Evolutionary conservation across 2,113 vertebrate species (phyloP), one percentile per base, ranked within the genome.

Genomic region (Empidonax traillii): DNA sequence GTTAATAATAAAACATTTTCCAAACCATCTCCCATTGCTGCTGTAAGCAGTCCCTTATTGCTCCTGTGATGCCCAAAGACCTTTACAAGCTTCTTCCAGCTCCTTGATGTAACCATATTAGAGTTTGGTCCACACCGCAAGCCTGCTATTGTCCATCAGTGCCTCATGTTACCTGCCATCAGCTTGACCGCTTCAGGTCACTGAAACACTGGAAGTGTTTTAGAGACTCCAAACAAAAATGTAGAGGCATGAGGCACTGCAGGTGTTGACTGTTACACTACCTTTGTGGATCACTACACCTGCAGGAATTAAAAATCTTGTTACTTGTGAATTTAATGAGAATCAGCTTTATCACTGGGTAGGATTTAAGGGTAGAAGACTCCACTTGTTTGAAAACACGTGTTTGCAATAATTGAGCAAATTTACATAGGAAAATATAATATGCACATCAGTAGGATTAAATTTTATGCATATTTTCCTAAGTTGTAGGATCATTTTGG

Each of bases 1-100:
- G 65, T 78, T 72, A 96, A 72, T 58, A 82, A 73, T 78, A 76
- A 96, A 85, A 49, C 25, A 59, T 92, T 75, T 92, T 88, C 90
- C 76, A 92, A 74, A 52, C 37, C 35, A 39, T 88, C 68, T 89
- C 37, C 46, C 22, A 11, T 6, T 65, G 61, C 67, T 82, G 49
- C 74, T 89, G 18, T 61, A 74, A 77, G 56, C 62, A 37, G 25
- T 81, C 37, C 31, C 14, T 86, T 75, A 35, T 73, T 59, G n/a
- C 49, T 84, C 30, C 65, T 52, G 10, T 59, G 69, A 41, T 78
- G 39, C 33, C 35, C n/a, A 20, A 73, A 80, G 41, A 59, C 49
- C 39, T 73, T 91, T 53, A 41, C 4, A 23, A 83, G 53, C 63
- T 87, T 65, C 37, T 88, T 78, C 44, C 28, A 93, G 33, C 28